These are phyloP conservation scores for Neodon shergylaensis DNA, from an alignment of 2,113 vertebrate species.

Conservation along the genomic window DNA sequence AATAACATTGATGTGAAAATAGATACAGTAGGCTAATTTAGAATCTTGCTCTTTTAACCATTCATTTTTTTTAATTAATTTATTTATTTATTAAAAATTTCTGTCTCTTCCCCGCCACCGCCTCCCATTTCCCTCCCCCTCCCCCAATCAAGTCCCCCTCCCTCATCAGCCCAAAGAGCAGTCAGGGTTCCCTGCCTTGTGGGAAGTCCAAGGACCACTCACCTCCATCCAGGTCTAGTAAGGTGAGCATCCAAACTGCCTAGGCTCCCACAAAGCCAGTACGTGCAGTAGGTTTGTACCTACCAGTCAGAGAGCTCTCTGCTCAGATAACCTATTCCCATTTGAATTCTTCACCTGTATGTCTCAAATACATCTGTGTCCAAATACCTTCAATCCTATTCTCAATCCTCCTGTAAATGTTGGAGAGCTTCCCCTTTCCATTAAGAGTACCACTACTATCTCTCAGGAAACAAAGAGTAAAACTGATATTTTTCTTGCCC, in stretches of 20 bases:
- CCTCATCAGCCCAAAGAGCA: too few relatives aligned
- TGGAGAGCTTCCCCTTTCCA: neutral
- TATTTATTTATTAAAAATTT: too few relatives aligned
- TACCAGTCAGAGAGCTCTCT: neutral
- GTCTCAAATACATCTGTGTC: neutral
- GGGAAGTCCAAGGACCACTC: too few relatives aligned
- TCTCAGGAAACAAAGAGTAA: neutral
- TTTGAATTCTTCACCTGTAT: neutral
- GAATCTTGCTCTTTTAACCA: neutral
- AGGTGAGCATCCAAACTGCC: too few relatives aligned
- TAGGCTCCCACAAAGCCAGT: too few relatives aligned
- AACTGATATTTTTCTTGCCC: neutral
- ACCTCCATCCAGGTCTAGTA: too few relatives aligned
- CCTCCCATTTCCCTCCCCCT: too few relatives aligned
- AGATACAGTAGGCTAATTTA: neutral
- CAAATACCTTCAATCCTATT: neutral
- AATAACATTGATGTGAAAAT: neutral
- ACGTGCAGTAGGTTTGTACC: too few relatives aligned
- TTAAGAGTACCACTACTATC: neutral
- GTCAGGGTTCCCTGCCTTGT: too few relatives aligned
- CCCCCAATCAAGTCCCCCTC: too few relatives aligned
- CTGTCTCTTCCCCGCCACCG: too few relatives aligned
- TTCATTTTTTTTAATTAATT: too few relatives aligned
- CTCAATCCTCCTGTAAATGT: neutral
- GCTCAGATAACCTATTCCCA: neutral